Evolutionary conservation across 2,888 invertebrate genomes (phyloP).

Genomic region (Agonopterix subpropinquella): DNA sequence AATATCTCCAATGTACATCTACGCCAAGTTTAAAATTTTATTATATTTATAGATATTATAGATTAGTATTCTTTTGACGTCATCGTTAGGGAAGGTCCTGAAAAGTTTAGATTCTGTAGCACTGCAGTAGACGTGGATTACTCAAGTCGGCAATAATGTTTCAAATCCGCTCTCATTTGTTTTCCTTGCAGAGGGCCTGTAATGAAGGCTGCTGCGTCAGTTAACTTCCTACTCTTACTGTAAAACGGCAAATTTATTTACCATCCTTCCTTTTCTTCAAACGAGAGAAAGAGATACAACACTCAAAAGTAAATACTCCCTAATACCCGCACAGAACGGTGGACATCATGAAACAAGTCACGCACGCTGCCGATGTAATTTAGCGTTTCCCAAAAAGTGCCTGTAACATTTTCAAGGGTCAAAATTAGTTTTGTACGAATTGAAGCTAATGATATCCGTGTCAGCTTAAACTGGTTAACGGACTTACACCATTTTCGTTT

Average conservation of each 20-base stretch:
- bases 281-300: conserved; percentile 20
- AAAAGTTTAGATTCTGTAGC: no score
- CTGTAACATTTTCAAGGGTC: conserved; percentile 42
- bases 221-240: conserved; percentile 24
- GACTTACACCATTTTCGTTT: not conserved
- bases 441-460: not conserved
- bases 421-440: conserved; percentile 40
- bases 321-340: conserved; percentile 30
- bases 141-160: conserved; percentile 26
- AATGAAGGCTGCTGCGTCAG: conserved; percentile 39
- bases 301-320: conserved; percentile 37
- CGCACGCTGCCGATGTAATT: conserved; percentile 56
- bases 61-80: no score
- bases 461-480: not conserved
- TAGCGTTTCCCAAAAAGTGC: conserved; percentile 54
- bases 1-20: no score
- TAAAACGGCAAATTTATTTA: conserved; percentile 8
- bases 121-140: conserved; percentile 30
- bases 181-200: conserved; percentile 30
- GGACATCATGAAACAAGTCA: conserved; percentile 51
- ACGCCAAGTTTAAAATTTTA: no score
- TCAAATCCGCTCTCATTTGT: conserved; percentile 27
- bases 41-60: no score
- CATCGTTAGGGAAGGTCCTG: no score
- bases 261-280: conserved; percentile 14